Evolutionary conservation across 2,888 invertebrate species (phyloP), one percentile per base, ranked within the genome.

Genomic region (Aphodius granarius): DNA sequence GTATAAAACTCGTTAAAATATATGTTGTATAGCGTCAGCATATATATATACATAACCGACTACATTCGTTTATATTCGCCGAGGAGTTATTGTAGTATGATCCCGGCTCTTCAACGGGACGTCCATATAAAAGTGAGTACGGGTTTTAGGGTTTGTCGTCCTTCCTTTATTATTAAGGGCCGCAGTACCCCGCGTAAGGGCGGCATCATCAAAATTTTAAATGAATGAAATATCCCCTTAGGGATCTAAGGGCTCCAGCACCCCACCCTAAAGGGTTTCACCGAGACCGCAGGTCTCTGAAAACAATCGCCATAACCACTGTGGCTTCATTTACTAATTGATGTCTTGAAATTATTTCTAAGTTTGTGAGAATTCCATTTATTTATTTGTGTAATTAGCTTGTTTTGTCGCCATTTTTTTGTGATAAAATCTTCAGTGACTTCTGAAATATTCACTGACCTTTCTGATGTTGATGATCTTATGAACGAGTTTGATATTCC

Each of bases 141-240:
- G 43, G 43, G 43, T 43, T 43, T 43, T 43, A 43, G 43, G 43
- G 43, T 43, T 43, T 43, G 43, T 43, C 43, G 43, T 43, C 43
- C n/a, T 43, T 6, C 43, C 43, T 43, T 43, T 43, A 43, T 43
- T 43, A 43, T 43, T 43, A 43, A 43, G 43, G 43, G 43, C 43
- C 43, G 43, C 43, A 13, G 43, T 43, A 43, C 43, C 4, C 9
- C 43, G 43, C 43, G 43, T 43, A 43, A 43, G 43, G 43, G 43
- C 43, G 77, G 75, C 76, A 78, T 80, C 79, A 79, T 80, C 79
- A 80, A 81, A 81, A 81, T 80, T 79, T 81, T 82, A 82, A 81
- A 82, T 81, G 82, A 82, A 81, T 82, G 81, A 82, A 81, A 81
- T 81, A 80, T 80, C 78, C 79, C 79, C 74, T 43, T 9, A 21